phyloP scores from a whole-genome alignment of 2,888 invertebrate species.

The Volucella inflata region DNA sequence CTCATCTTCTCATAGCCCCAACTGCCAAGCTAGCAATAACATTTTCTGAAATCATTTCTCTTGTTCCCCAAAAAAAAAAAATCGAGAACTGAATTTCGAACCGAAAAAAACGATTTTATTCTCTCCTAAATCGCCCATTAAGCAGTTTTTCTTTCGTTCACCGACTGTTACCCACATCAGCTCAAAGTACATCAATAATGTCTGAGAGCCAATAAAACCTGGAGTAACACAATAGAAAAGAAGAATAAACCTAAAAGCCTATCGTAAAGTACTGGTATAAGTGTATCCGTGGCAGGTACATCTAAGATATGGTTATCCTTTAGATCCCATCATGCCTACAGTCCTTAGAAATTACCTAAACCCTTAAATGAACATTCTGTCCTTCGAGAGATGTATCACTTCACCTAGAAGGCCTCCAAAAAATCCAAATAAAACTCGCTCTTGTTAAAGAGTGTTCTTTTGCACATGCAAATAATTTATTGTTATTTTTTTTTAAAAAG shows the following conservation, averaged over 20 bases:
- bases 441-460: slow-evolving; percentile 20
- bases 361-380: background rate
- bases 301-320: no score
- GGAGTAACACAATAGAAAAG: background rate
- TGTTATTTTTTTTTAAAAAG: slow-evolving; percentile 10
- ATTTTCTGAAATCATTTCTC: no score
- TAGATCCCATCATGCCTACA: background rate
- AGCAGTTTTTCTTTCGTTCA: slow-evolving; percentile 5
- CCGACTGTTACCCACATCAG: slow-evolving; percentile 10
- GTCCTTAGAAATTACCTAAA: background rate
- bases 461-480: slow-evolving; percentile 59
- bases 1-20: no score
- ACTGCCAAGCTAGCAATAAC: no score
- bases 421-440: background rate
- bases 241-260: background rate
- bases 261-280: slow-evolving; percentile 1
- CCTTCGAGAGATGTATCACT: background rate
- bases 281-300: background rate
- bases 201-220: slow-evolving; percentile 16
- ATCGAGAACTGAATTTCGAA: background rate
- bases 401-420: background rate
- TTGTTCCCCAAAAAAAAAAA: background rate
- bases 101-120: slow-evolving; percentile 8
- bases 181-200: slow-evolving; percentile 29
- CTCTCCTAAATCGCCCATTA: slow-evolving; percentile 12